phyloP scores from a whole-genome alignment of 2,113 vertebrate species.

The Barbus barbus region DNA sequence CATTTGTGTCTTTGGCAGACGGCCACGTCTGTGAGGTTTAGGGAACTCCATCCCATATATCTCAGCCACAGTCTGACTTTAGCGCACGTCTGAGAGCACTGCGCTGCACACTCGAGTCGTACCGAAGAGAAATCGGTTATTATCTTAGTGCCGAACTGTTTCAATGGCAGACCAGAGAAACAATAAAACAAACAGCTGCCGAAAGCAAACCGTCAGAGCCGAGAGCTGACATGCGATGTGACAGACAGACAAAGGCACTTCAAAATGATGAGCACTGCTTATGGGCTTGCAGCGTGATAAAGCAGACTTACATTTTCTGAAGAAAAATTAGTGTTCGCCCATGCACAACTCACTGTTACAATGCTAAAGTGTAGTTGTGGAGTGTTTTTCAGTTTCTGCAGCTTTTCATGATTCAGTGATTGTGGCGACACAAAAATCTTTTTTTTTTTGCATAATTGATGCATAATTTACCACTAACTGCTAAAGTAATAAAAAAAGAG shows the following conservation, averaged over 20 bases:
- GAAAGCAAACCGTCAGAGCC: neutral
- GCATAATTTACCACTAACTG: neutral
- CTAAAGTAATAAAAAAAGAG: neutral
- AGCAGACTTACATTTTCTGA: neutral
- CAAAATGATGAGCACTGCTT: neutral
- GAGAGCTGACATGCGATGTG: neutral
- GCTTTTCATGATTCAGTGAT: neutral
- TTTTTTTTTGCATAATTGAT: neutral
- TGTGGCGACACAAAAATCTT: neutral
- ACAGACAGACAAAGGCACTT: neutral
- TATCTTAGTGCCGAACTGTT: neutral
- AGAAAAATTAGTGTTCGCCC: neutral
- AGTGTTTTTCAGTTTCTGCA: neutral
- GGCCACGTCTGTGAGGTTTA: slow-evolving; percentile 48
- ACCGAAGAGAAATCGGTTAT: neutral
- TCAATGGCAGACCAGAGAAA: neutral
- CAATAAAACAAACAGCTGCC: slow-evolving; percentile 1
- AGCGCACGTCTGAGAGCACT: neutral
- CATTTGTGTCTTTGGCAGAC: slow-evolving; percentile 41
- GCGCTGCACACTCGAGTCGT: too few relatives aligned
- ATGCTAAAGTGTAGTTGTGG: neutral
- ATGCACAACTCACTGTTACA: neutral
- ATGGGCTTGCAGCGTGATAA: neutral
- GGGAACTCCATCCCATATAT: slow-evolving; percentile 21
- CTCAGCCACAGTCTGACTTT: slow-evolving; percentile 18